Base-by-base conservation (phyloP, 2,797 vertebrate genomes). In the Gymnodraco acuticeps region DNA sequence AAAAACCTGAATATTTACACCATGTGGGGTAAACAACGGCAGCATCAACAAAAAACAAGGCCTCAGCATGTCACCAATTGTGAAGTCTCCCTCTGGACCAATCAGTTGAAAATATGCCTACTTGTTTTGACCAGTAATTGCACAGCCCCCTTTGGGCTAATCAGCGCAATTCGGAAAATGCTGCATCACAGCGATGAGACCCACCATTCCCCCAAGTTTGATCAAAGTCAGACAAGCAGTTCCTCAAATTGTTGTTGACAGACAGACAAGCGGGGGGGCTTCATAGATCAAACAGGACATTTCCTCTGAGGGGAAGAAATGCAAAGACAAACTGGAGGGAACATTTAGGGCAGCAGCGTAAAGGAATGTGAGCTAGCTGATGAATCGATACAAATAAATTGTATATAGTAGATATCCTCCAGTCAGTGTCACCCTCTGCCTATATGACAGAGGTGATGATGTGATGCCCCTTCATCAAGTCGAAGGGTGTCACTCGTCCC, bases 101-200 rank as follows among this genome's bases (percentile, higher is more conserved):
- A 70, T 83, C 76, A 62, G 70, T 69, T 76, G 63, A 78, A 76
- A 87, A 85, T 55, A 80, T 73, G 52, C 69, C 66, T 74, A 66
- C 53, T 69, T 86, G 73, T 68, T 89, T 73, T 73, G 73, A 84
- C 69, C 73, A 77, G 87, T 86, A 79, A 80, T 81, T 75, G 74
- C 72, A 53, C 54, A 52, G 45, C 47, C 50, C 59, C 84, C 75
- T 73, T 75, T 15, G 38, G 85, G 60, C 73, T 61, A 61, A 87
- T 83, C 77, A 71, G 79, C 15, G 79, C 77, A 63, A 77, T 64
- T 70, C 67, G 51, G 47, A 53, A 78, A 56, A 72, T 31, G 17
- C 50, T 81, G 61, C 61, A 73, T 43, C 54, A 20, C 59, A 46
- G 71, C 13, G 1, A 70, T 42, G 64, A 70, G 66, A 80, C 58